These are phyloP conservation scores for Seriola dumerili DNA, from an alignment of 2,113 vertebrate species.

Conservation along the genomic window DNA sequence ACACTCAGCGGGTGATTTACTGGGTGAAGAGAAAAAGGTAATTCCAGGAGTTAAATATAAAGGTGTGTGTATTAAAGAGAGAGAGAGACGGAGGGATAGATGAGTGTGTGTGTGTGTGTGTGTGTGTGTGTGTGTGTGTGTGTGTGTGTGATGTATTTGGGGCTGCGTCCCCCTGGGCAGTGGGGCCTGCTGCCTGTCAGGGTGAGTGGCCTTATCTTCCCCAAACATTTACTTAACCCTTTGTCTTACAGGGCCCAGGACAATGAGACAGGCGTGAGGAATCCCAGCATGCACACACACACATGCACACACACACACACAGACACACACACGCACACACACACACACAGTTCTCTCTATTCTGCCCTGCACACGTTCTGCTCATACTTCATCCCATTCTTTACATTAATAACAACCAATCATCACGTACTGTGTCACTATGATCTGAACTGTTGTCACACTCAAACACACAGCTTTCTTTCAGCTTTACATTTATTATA, in stretches of 20 bases:
- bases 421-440: constrained; percentile 19
- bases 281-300: constrained; percentile 64
- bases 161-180: constrained; percentile 73
- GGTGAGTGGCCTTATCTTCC: constrained; percentile 88
- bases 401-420: constrained; percentile 27
- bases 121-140: constrained; percentile 37
- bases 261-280: constrained; percentile 81
- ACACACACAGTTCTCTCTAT: constrained; percentile 48
- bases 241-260: constrained; percentile 87
- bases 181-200: constrained; percentile 90
- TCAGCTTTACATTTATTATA: background rate
- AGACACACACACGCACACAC: background rate
- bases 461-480: no score
- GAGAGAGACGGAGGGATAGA: constrained; percentile 20
- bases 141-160: constrained; percentile 70
- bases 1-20: constrained; percentile 35
- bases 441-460: background rate
- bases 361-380: constrained; percentile 46
- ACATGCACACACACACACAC: constrained; percentile 50
- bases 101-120: constrained; percentile 28
- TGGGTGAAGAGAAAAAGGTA: constrained; percentile 20
- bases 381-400: constrained; percentile 7
- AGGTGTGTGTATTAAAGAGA: constrained; percentile 33
- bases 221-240: constrained; percentile 92
- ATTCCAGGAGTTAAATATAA: constrained; percentile 29